These are phyloP conservation scores for Aethes cnicana DNA, from an alignment of 2,888 invertebrate genomes.

Conservation along the genomic window DNA sequence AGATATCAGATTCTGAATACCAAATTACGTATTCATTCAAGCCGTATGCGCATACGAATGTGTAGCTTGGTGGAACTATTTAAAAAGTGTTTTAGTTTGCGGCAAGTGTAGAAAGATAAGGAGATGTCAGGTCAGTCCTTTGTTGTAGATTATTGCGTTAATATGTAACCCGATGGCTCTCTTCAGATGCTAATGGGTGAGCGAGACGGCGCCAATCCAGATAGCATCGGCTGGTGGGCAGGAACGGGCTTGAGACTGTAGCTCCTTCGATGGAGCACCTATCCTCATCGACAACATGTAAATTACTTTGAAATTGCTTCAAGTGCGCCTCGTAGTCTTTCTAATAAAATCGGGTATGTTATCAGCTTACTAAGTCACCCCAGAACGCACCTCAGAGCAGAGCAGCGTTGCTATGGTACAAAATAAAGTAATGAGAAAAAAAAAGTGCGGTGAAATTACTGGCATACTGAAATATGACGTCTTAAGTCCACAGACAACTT, in stretches of 20 bases:
- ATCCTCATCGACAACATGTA: too few relatives aligned
- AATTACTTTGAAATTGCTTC: too few relatives aligned
- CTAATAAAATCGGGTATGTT: too few relatives aligned
- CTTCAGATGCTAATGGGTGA: constrained; percentile 67
- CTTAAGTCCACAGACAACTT: too few relatives aligned
- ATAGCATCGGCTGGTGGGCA: constrained; percentile 45
- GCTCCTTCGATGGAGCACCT: not conserved
- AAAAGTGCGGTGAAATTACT: too few relatives aligned
- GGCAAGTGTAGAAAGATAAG: constrained; percentile 31
- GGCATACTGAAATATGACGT: too few relatives aligned
- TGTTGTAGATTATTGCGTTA: constrained; percentile 72
- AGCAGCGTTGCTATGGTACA: too few relatives aligned
- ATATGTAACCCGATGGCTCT: constrained; percentile 55
- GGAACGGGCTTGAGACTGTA: constrained; percentile 21
- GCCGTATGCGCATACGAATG: constrained; percentile 26
- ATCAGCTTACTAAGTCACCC: too few relatives aligned
- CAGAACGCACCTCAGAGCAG: too few relatives aligned
- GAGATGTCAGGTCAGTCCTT: constrained; percentile 68
- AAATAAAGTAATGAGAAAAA: too few relatives aligned
- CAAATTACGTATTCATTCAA: constrained; percentile 38
- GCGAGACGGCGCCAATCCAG: constrained; percentile 61
- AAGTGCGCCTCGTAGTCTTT: too few relatives aligned
- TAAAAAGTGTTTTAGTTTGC: constrained; percentile 40
- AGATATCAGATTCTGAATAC: constrained; percentile 40
- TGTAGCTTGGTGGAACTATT: constrained; percentile 27